Conservation (phyloP, 2,888 invertebrate genomes). For the Polyploca ridens region DNA sequence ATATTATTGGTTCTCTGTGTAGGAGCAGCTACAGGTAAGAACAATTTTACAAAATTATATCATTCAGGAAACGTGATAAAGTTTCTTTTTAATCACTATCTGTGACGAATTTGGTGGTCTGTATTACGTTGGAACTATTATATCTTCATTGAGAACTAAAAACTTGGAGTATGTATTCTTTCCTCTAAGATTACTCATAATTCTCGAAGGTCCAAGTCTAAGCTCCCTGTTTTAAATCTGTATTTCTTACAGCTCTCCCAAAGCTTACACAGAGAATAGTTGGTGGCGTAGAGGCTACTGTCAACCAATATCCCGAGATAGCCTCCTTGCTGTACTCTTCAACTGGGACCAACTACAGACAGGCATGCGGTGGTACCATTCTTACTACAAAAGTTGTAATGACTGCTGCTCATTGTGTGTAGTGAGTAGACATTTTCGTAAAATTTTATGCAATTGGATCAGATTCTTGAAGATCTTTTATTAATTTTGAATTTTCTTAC, state of each 20-base stretch:
- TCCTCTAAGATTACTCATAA: too few species aligned
- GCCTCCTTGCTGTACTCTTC: slow-evolving; percentile 24
- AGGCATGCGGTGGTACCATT: slow-evolving; percentile 28
- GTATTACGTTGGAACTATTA: too few species aligned
- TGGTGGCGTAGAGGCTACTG: neutral
- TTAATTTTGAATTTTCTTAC: slow-evolving; percentile 14
- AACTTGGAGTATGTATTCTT: too few species aligned
- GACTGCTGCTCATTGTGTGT: neutral
- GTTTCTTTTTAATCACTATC: too few species aligned
- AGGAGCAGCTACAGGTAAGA: slow-evolving; percentile 9
- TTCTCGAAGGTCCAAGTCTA: neutral
- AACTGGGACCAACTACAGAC: slow-evolving; percentile 13
- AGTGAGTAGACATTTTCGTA: neutral
- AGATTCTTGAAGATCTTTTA: neutral
- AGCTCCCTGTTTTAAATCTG: neutral
- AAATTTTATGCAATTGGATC: too few species aligned
- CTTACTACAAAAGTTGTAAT: slow-evolving; percentile 28
- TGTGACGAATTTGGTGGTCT: too few species aligned
- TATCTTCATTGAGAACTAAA: too few species aligned
- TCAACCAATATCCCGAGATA: slow-evolving; percentile 22
- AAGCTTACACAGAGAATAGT: neutral
- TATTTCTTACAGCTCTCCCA: neutral
- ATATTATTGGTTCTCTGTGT: neutral
- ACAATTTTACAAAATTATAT: neutral
- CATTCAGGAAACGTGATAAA: too few species aligned